Percentiles rank a stretch among this genome's conserved stretches.
phyloP scores from a whole-genome alignment of 2,888 invertebrate genomes.

The Yponomeuta sedellus region DNA sequence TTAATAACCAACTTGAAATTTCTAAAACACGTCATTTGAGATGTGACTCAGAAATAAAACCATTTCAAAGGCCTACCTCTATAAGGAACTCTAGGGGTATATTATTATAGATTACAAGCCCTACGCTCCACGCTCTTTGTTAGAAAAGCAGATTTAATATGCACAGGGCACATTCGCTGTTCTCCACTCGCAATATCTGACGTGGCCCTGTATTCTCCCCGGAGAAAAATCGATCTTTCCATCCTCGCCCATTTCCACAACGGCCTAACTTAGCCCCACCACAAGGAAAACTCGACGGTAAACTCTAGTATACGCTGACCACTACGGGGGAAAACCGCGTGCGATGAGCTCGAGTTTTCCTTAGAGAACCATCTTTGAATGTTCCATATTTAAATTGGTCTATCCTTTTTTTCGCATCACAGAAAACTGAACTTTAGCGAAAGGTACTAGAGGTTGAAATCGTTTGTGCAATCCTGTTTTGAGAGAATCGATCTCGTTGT shows the following conservation, averaged over 20 bases:
- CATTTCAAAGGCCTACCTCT: too few relatives aligned
- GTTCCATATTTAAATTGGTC: slow-evolving; percentile 68
- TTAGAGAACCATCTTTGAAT: slow-evolving; percentile 72
- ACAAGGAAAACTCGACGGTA: slow-evolving; percentile 34
- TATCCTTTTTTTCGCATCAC: slow-evolving; percentile 42
- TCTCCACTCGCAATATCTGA: slow-evolving; percentile 43
- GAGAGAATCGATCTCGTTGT: slow-evolving; percentile 72
- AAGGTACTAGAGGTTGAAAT: slow-evolving; percentile 26
- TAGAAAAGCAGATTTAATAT: background rate
- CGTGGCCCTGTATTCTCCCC: slow-evolving; percentile 46
- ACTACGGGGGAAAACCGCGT: slow-evolving; percentile 37
- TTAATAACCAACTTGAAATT: too few relatives aligned
- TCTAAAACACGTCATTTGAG: too few relatives aligned
- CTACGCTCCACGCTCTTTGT: too few relatives aligned
- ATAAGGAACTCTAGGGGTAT: too few relatives aligned
- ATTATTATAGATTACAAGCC: too few relatives aligned
- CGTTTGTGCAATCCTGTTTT: slow-evolving; percentile 30
- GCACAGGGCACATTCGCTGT: slow-evolving; percentile 27
- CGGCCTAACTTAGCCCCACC: slow-evolving; percentile 29
- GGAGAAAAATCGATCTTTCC: slow-evolving; percentile 60
- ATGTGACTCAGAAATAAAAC: too few relatives aligned
- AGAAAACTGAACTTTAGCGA: slow-evolving; percentile 29
- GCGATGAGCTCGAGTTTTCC: slow-evolving; percentile 51
- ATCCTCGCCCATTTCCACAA: slow-evolving; percentile 33
- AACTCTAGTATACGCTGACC: background rate